A percentile compares a stretch with the other conserved stretches of the same genome.
These are phyloP conservation scores for Hydractinia echinata DNA, from an alignment of 30 jellyfish, hydroid and myxozoan species.

Conservation along the genomic window DNA sequence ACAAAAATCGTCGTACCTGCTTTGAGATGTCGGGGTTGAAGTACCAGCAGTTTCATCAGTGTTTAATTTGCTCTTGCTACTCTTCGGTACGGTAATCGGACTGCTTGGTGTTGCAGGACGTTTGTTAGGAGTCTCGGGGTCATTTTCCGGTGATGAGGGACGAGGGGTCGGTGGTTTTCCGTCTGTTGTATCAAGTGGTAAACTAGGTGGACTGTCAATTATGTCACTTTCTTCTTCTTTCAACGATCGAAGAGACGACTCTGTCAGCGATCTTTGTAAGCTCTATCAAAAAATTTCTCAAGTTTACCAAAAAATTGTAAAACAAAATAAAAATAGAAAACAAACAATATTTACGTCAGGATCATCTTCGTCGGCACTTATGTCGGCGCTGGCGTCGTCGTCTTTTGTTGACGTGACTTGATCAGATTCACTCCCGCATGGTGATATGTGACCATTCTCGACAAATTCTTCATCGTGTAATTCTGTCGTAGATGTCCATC, in stretches of 20 bases:
- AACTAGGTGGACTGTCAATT: conserved; percentile 23
- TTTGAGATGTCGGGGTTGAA: conserved; percentile 34
- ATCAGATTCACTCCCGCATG: conserved; percentile 94
- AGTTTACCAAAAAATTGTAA: not conserved
- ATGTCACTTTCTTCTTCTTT: conserved; percentile 34
- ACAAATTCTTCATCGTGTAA: conserved; percentile 47
- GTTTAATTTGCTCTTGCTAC: not conserved
- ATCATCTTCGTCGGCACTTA: conserved; percentile 82
- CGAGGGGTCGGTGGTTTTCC: conserved; percentile 1
- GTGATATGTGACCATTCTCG: conserved; percentile 52
- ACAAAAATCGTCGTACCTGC: conserved; percentile 20
- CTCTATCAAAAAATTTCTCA: not conserved
- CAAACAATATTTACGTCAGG: conserved; percentile 47
- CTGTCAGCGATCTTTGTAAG: conserved; percentile 30
- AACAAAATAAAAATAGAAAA: not conserved
- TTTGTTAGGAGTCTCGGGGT: conserved; percentile 5
- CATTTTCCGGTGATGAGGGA: not conserved
- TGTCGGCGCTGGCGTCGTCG: conserved; percentile 57
- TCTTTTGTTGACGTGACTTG: conserved; percentile 61
- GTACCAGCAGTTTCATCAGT: conserved; percentile 12
- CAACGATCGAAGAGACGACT: conserved; percentile 23
- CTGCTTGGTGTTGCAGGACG: conserved; percentile 23
- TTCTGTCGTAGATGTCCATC: conserved; percentile 96
- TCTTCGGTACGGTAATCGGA: conserved; percentile 18
- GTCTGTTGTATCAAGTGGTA: conserved; percentile 24